Evolutionary conservation across 2,888 invertebrate species (phyloP), one percentile per base, ranked within the genome.

Genomic region (Andrena camellia): DNA sequence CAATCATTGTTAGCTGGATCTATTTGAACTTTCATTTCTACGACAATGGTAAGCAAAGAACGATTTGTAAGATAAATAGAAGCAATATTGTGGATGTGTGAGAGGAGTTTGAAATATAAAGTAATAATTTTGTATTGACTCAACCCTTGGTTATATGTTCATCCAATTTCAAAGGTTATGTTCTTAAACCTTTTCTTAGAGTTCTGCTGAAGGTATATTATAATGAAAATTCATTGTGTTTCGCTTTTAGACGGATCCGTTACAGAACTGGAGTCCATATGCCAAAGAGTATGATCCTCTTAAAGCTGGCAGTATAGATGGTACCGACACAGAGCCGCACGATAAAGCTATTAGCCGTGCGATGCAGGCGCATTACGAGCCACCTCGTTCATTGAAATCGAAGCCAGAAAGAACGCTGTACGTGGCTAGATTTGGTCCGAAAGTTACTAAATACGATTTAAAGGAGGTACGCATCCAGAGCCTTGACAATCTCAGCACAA

Each of bases 271-370:
- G 96, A 95, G 94, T 33, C 95, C 95, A 66, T 95, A 95, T 88
- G 95, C 96, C 5, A 96, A 95, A 90, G 92, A 93, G 17, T 98
- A 98, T 91, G 96, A 98, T 93, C 97, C 98, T 0, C 94, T 98
- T 71, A 96, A 96, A 94, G 96, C 97, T 78, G 98, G 97, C 7
- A 98, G 98, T 76, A 98, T 98, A 66, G 98, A 98, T 94, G 97
- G 98, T 90, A 98, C 97, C 0, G 98, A 98, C 91, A 95, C 95
- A 0, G 96, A 96, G 76, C 97, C 98, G 0, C 98, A 98, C 89
- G 98, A 98, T 91, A 96, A 95, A 85, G 98, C 96, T 1, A 95
- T 98, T 26, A 92, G 96, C 17, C 95, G 98, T 88, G 98, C 98
- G 0, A 92, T 97, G 59, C 94, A 95, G 88, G 95, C 97, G 0